phyloP scores from a whole-genome alignment of 2,113 vertebrate species.

The Gavialis gangeticus region DNA sequence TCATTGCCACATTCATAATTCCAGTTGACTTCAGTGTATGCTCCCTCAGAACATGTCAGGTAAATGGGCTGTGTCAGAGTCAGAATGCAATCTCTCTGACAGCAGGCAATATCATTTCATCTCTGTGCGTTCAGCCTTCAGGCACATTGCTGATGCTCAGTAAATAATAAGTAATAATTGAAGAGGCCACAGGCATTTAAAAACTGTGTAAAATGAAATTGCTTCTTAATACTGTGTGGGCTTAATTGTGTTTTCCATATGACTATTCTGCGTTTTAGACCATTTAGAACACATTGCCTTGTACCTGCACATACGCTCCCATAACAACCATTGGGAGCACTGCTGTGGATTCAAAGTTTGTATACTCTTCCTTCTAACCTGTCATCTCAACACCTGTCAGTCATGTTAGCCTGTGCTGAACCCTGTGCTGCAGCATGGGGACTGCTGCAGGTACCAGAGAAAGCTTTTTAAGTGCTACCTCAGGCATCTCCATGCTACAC shows the following conservation, averaged over 20 bases:
- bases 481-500: no score
- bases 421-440: no score
- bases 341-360: not conserved
- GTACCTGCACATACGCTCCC: not conserved
- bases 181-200: not conserved
- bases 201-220: not conserved
- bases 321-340: not conserved
- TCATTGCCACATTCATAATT: not conserved
- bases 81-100: not conserved
- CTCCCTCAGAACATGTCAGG: not conserved
- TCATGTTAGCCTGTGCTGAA: not conserved
- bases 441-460: no score
- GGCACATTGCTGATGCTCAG: not conserved
- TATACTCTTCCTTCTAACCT: not conserved
- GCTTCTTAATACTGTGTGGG: not conserved
- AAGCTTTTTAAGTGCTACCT: no score
- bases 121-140: not conserved
- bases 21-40: not conserved
- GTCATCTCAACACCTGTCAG: not conserved
- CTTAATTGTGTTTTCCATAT: not conserved
- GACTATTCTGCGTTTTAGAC: not conserved
- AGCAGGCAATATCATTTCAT: not conserved
- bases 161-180: not conserved
- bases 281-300: not conserved
- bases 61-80: not conserved